Evolutionary conservation across 2,113 vertebrate genomes (phyloP).

Genomic region (Onychostruthus taczanowskii): DNA sequence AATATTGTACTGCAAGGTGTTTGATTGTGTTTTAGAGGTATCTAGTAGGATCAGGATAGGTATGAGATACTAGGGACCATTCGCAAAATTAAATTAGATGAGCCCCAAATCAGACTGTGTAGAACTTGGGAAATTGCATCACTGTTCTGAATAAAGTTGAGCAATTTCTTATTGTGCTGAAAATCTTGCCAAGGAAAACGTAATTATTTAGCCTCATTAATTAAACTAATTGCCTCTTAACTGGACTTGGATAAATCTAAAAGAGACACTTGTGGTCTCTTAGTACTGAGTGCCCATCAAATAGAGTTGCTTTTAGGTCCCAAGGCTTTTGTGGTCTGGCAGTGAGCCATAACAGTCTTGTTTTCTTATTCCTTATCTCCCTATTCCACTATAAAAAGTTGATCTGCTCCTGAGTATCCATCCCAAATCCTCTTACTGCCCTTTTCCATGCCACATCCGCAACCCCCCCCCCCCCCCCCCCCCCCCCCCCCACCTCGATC

Average conservation of each 20-base stretch:
- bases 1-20: not conserved
- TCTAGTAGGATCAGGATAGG: not conserved
- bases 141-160: not conserved
- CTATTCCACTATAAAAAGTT: not conserved
- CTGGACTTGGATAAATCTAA: not conserved
- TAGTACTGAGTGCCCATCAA: not conserved
- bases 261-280: slow-evolving; percentile 2
- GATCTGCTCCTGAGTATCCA: not conserved
- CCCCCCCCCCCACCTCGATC: rapidly evolving
- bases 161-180: not conserved
- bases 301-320: not conserved
- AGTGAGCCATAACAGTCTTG: not conserved
- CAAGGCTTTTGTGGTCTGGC: not conserved
- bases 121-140: not conserved
- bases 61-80: not conserved
- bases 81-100: not conserved
- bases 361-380: not conserved
- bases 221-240: slow-evolving; percentile 15
- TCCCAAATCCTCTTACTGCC: not conserved
- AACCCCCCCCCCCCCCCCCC: too few species aligned
- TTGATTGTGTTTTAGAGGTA: not conserved
- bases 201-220: slow-evolving; percentile 27
- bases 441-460: too few species aligned
- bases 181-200: not conserved
- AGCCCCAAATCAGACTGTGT: not conserved